A percentile compares a stretch with the other conserved stretches of the same genome.
phyloP scores from a whole-genome alignment of 2,888 invertebrate species.

The Vanessa cardui region DNA sequence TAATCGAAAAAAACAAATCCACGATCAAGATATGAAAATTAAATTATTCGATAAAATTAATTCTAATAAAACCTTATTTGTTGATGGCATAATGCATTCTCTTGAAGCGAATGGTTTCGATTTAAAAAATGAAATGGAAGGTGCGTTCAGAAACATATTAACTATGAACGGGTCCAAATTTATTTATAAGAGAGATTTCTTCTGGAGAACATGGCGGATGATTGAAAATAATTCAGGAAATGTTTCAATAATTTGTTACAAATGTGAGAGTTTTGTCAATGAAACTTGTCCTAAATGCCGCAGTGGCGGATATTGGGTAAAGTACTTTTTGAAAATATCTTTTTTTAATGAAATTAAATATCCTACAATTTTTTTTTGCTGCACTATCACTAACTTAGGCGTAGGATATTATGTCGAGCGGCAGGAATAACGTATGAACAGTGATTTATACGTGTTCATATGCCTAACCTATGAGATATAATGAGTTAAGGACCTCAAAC shows the following conservation, averaged over 20 bases:
- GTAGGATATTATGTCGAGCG: too few species aligned
- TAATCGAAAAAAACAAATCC: conserved; percentile 41
- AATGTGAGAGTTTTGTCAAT: conserved; percentile 49
- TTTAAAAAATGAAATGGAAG: conserved; percentile 44
- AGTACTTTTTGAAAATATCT: not conserved
- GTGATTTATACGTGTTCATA: too few species aligned
- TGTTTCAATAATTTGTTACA: conserved; percentile 52
- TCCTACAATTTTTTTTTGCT: conserved; percentile 1
- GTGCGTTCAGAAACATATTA: conserved; percentile 52
- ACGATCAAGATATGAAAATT: conserved; percentile 27
- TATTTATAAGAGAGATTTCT: conserved; percentile 56
- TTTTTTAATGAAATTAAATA: too few species aligned
- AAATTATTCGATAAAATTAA: conserved; percentile 34
- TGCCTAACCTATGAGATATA: too few species aligned
- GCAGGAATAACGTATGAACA: too few species aligned
- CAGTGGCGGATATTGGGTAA: conserved; percentile 63
- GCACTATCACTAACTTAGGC: too few species aligned
- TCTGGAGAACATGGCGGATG: conserved; percentile 67
- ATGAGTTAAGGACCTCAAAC: too few species aligned
- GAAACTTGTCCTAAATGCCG: conserved; percentile 47
- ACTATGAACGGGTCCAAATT: conserved; percentile 58
- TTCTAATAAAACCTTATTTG: conserved; percentile 45
- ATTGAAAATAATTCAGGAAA: conserved; percentile 43
- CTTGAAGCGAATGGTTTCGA: not conserved
- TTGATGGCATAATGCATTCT: conserved; percentile 35